These are phyloP conservation scores for Ophiothrix spiculata DNA, from an alignment of 35 echinoderm and acorn worm genomes.

Conservation along the genomic window DNA sequence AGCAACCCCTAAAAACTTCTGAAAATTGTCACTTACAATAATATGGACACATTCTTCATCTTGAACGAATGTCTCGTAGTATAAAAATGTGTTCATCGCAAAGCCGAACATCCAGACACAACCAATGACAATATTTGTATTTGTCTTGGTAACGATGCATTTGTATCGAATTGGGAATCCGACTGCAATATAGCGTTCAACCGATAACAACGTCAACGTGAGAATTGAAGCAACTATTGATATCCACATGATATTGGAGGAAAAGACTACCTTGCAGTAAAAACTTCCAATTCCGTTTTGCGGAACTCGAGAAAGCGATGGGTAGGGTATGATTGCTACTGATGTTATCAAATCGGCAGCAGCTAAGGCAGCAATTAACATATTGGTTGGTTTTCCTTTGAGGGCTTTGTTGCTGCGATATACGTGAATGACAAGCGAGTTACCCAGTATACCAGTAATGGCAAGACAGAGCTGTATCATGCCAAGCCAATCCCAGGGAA, in stretches of 20 bases:
- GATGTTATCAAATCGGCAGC: constrained; percentile 76
- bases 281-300: constrained; percentile 29
- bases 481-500: no score
- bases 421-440: constrained; percentile 61
- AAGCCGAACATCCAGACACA: constrained; percentile 50
- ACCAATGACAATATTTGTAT: constrained; percentile 24
- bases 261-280: constrained; percentile 77
- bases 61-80: constrained; percentile 29
- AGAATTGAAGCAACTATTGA: constrained; percentile 66
- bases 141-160: constrained; percentile 32
- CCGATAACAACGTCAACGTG: constrained; percentile 48
- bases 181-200: constrained; percentile 80
- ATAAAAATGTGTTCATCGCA: constrained; percentile 39
- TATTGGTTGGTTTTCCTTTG: constrained; percentile 54
- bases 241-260: constrained; percentile 71
- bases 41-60: constrained; percentile 12
- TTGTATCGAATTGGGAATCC: constrained; percentile 40
- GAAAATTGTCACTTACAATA: constrained; percentile 28
- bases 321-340: constrained; percentile 56
- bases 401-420: constrained; percentile 4
- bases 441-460: constrained; percentile 69
- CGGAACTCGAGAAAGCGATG: constrained; percentile 5
- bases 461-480: no score
- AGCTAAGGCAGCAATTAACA: constrained; percentile 62
- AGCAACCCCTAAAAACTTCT: constrained; percentile 38